These are phyloP conservation scores for Panulirus ornatus DNA, from an alignment of 1,140 invertebrate genomes.

Conservation along the genomic window DNA sequence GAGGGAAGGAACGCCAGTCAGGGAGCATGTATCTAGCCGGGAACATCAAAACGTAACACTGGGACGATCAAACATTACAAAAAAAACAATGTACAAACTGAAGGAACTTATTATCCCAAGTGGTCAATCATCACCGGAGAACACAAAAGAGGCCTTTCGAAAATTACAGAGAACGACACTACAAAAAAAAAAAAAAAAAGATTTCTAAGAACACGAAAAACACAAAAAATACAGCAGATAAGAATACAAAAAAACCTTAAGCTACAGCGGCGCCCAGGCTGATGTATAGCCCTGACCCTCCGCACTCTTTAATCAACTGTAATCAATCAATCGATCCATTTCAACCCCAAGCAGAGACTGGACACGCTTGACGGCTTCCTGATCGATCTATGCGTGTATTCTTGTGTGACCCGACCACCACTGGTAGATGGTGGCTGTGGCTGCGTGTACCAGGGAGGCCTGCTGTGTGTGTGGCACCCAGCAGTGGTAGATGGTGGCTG, in stretches of 20 bases:
- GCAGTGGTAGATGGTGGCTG: too few relatives aligned
- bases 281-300: conserved; percentile 50
- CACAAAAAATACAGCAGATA: neutral
- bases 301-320: conserved; percentile 63
- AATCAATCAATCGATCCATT: conserved; percentile 69
- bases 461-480: too few relatives aligned
- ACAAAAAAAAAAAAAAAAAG: neutral
- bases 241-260: neutral
- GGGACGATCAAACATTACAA: too few relatives aligned
- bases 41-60: too few relatives aligned
- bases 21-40: too few relatives aligned
- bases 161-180: neutral
- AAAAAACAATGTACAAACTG: too few relatives aligned
- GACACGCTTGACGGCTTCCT: conserved; percentile 41
- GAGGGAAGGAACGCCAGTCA: too few relatives aligned
- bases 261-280: neutral
- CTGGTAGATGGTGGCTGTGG: neutral
- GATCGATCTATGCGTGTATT: conserved; percentile 33
- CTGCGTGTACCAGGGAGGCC: too few relatives aligned
- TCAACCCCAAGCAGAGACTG: conserved; percentile 45
- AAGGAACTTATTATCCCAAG: too few relatives aligned
- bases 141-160: too few relatives aligned
- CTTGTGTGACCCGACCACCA: neutral
- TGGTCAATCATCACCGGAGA: too few relatives aligned
- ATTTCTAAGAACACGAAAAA: neutral